Evolutionary conservation across 1,140 invertebrate species (phyloP), one percentile per base, ranked within the genome.

Genomic region (Lysiphlebus fabarum): DNA sequence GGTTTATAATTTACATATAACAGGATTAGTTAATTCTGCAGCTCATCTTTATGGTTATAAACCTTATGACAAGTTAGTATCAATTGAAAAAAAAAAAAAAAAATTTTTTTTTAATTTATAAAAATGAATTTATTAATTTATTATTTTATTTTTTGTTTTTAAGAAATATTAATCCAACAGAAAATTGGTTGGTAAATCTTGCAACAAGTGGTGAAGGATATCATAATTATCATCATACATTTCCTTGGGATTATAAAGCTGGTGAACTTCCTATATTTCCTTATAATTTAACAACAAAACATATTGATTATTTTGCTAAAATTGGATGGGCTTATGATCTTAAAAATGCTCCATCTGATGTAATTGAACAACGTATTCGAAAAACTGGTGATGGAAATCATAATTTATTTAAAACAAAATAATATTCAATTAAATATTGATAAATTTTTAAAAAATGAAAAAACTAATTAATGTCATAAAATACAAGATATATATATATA

Each of bases 1-100:
- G 86, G 64, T 59, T 81, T n/a, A 80, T 8, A 81, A 78, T 11
- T 74, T 89, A 4, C 84, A 90, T 68, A 76, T 81, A 40, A 90
- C 87, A 3, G 89, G 87, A 86, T 73, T 84, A 9, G 86, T 90
- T 9, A 90, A 90, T 73, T 86, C 84, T 68, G 81, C 81, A 11
- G 87, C 88, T 8, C 87, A 90, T 70, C 75, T 84, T 58, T 86
- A 81, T 70, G 88, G 88, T 7, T 78, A 74, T 58, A 79, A 81
- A 65, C 87, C 87, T 1, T 90, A 87, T 67, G 86, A 89, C 69
- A 72, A 82, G 84, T 76, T 80, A 80, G 65, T 42, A 41, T 41
- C 40, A 7, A 26, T 33, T 41, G 2, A 47, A n/a, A 6, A 45
- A n/a, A 45, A 7, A 12, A 1, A 14, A 6, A 5, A 5, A 11